These are phyloP conservation scores for Scomber japonicus DNA, from an alignment of 2,113 vertebrate genomes.

Conservation along the genomic window DNA sequence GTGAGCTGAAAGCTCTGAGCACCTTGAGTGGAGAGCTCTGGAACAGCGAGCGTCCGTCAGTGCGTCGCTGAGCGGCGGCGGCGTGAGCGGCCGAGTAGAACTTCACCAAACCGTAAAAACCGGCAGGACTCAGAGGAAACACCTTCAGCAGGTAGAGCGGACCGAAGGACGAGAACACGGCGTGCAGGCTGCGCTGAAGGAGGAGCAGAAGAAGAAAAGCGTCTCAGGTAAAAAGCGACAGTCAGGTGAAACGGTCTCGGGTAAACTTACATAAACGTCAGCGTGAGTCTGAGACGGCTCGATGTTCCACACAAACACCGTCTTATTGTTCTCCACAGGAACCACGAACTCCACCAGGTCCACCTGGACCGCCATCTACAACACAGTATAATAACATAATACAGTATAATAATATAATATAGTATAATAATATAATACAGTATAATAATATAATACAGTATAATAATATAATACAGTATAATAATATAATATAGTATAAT, in stretches of 20 bases:
- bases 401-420: no score
- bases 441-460: no score
- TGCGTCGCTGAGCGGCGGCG: constrained; percentile 76
- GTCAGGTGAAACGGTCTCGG: no score
- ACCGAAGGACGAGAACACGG: constrained; percentile 84
- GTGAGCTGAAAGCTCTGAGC: background rate
- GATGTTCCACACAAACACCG: constrained; percentile 86
- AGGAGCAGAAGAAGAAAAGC: no score
- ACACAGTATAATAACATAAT: background rate
- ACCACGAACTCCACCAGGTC: constrained; percentile 84
- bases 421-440: no score
- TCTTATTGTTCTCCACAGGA: constrained; percentile 79
- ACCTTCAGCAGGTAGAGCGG: constrained; percentile 86
- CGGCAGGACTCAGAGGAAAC: constrained; percentile 69
- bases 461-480: no score
- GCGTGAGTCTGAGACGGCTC: constrained; percentile 66
- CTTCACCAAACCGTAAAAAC: constrained; percentile 85
- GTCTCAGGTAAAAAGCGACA: no score
- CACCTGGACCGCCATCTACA: constrained; percentile 60
- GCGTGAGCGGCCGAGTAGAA: constrained; percentile 87
- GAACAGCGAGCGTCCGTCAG: constrained; percentile 79
- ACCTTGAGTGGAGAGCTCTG: constrained; percentile 87
- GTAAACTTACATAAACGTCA: constrained; percentile 72
- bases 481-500: no score
- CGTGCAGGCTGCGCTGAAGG: constrained; percentile 74